Base-by-base conservation (phyloP, 1,140 invertebrate species). In the Eumeta japonica region DNA sequence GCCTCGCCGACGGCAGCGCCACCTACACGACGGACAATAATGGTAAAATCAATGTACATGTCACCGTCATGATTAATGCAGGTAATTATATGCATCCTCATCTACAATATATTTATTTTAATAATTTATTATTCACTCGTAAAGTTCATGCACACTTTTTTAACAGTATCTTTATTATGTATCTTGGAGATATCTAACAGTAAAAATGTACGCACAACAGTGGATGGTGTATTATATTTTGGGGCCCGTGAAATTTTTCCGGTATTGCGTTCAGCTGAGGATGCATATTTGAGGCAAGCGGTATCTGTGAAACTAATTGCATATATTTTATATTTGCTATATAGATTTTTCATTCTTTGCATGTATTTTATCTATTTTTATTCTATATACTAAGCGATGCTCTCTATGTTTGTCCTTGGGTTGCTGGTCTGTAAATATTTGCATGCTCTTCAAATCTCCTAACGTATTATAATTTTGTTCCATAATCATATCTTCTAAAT, bases 31-130 rank as follows among this genome's bases (percentile, higher is more conserved):
- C 83, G 39, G 87, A 89, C 68, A 84, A 85, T 63, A 89, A 90
- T 76, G 88, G 88, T 67, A 90, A 91, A 79, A 89, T 90, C 73
- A 90, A 91, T 79, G 89, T 92, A 61, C 89, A 91, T 74, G 81
- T 89, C 75, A 84, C 86, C 62, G 86, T 89, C 68, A 83, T 88
- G 72, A 81, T 82, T 71, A 76, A 76, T 49, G 85, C 87, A 55
- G 80, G 80, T 81, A 71, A 73, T 68, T 68, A 73, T 71, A 71
- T 74, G 70, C 70, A 74, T 74, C 70, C 66, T 63, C 39, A 41
- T 45, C 43, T 52, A 52, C 28, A 13, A 14, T 14, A 7, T 14
- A 5, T 13, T 30, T 5, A 24, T 7, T 24, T 30, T 12, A 30
- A 30, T 11, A 11, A 10, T 13, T 9, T 5, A 30, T 5, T 9